A percentile compares a stretch with the other conserved stretches of the same genome.
phyloP scores from a whole-genome alignment of 2,888 invertebrate genomes.

The Sphaerophoria rueppellii region DNA sequence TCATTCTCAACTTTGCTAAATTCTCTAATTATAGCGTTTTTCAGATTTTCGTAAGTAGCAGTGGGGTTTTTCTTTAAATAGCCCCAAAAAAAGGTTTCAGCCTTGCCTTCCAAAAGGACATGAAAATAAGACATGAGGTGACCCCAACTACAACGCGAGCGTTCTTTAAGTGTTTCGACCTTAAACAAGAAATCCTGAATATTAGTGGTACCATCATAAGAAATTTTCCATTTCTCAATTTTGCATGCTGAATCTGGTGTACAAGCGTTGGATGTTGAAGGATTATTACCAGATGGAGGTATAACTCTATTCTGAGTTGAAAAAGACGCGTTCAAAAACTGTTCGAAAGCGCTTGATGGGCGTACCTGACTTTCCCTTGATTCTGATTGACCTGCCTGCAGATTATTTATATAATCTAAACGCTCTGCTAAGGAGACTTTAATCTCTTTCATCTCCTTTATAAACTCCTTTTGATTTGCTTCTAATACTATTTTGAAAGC shows the following conservation, averaged over 20 bases:
- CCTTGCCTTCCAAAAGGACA: slow-evolving; percentile 17
- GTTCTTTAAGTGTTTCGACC: slow-evolving; percentile 7
- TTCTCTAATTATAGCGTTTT: not conserved
- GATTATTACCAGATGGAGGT: not conserved
- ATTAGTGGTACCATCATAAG: not conserved
- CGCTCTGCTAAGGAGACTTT: not conserved
- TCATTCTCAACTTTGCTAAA: slow-evolving; percentile 5
- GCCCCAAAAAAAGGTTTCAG: slow-evolving; percentile 5
- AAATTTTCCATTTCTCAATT: slow-evolving; percentile 5
- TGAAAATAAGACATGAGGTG: slow-evolving; percentile 9
- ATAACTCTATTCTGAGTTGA: not conserved
- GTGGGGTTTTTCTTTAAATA: not conserved
- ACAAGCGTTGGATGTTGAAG: not conserved
- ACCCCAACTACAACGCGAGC: not conserved
- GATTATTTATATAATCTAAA: not conserved
- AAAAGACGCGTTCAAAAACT: slow-evolving; percentile 2
- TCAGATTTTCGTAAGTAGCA: not conserved
- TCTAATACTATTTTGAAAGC: slow-evolving; percentile 11
- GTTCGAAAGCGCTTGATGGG: slow-evolving; percentile 6
- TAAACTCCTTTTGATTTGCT: slow-evolving; percentile 13
- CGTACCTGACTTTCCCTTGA: too few relatives aligned
- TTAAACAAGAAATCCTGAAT: slow-evolving; percentile 20
- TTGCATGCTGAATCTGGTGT: not conserved
- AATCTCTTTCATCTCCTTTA: slow-evolving; percentile 13
- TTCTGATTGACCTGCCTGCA: not conserved